Base-by-base conservation (phyloP, 1,140 invertebrate species). In the Drosophila kikkawai region DNA sequence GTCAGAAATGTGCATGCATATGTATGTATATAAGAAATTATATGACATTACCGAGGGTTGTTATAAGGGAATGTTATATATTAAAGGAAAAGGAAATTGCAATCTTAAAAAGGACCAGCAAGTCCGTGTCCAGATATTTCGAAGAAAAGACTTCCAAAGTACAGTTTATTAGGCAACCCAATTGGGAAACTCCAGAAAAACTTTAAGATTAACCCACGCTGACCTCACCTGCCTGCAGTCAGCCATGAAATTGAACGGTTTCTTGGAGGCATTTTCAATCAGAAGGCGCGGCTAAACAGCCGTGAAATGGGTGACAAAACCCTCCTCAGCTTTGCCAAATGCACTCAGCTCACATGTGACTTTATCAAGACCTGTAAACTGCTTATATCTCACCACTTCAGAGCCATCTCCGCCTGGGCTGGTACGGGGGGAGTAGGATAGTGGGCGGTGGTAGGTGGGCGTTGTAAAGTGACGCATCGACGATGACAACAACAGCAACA, bases 361-460 rank as follows among this genome's bases (percentile, higher is more conserved):
- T 82, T 83, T 56, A 78, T 78, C 66, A 78, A 78, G 74, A 51
- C 75, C 64, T 69, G 66, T 78, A 78, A 78, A 78, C 75, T 78
- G 75, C 75, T 60, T 69, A 60, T 78, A 51, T 76, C 51, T 67
- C 48, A 61, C 44, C 75, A 77, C 73, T 77, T 59, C 26, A 47
- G 73, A 65, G 32, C 22, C 44, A n/a, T 57, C 37, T 47, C 73
- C 7, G n/a, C 41, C 42, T 17, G 32, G 36, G 26, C 3, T 55
- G 63, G 17, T 19, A n/a, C n/a, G n/a, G 32, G 1, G 15, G 36
- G n/a, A 12, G 34, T 12, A 13, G 44, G 17, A 55, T 17, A 58
- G 22, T 29, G 37, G 53, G 26, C 1, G 60, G 63, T 7, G n/a
- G 26, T 26, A 17, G 41, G 32, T 41, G 37, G 67, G 44, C 37